phyloP scores from a whole-genome alignment of 2,888 invertebrate genomes.

The Saturnia japonica region DNA sequence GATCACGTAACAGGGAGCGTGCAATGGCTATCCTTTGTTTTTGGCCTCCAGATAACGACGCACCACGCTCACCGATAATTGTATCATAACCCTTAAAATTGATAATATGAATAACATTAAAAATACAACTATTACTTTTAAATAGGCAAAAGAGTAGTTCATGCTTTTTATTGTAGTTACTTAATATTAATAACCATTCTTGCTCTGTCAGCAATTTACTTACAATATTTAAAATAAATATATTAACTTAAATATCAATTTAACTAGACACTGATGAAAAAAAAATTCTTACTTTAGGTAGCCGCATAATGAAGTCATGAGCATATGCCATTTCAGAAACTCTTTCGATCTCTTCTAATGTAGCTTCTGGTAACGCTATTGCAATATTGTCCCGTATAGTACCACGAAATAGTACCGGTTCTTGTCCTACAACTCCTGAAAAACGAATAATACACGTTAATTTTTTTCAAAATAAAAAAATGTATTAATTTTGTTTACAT shows the following conservation, averaged over 20 bases:
- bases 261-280: no score
- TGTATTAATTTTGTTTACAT: no score
- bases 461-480: no score
- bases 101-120: background rate
- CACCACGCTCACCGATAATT: slow-evolving; percentile 89
- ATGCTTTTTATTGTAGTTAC: no score
- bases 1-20: slow-evolving; percentile 88
- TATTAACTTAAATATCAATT: no score
- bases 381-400: slow-evolving; percentile 87
- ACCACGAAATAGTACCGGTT: slow-evolving; percentile 91
- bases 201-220: no score
- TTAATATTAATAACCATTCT: no score
- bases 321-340: slow-evolving; percentile 89
- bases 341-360: slow-evolving; percentile 84
- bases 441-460: background rate
- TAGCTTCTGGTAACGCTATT: slow-evolving; percentile 86
- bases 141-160: no score
- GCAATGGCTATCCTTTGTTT: slow-evolving; percentile 93
- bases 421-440: slow-evolving; percentile 92
- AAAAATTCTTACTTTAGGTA: slow-evolving; percentile 83
- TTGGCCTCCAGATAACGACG: slow-evolving; percentile 91
- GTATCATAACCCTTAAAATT: slow-evolving; percentile 86
- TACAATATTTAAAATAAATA: no score
- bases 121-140: background rate
- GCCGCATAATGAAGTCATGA: slow-evolving; percentile 86